phyloP scores from a whole-genome alignment of 2,797 vertebrate genomes.

The Aldrovandia affinis region DNA sequence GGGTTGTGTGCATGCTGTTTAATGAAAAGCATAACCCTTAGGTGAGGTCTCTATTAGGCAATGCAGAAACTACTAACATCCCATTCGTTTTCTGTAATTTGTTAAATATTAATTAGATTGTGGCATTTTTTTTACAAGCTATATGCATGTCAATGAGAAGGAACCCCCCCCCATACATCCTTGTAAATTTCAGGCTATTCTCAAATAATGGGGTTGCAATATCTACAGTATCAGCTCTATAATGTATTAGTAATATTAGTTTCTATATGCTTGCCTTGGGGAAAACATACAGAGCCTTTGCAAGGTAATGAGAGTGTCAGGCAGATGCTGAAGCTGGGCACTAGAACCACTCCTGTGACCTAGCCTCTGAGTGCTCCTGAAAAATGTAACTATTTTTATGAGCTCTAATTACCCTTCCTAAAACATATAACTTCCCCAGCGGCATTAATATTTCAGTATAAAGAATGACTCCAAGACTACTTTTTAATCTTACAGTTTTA shows the following conservation, averaged over 20 bases:
- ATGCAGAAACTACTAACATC: too few relatives aligned
- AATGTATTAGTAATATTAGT: not conserved
- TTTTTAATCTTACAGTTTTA: constrained; percentile 23
- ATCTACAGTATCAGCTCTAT: not conserved
- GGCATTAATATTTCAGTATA: constrained; percentile 34
- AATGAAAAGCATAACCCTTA: too few relatives aligned
- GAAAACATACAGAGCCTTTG: not conserved
- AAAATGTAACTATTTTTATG: constrained; percentile 26
- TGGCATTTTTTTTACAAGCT: too few relatives aligned
- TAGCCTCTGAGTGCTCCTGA: constrained; percentile 21
- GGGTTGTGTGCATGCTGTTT: too few relatives aligned
- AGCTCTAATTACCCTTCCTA: constrained; percentile 30
- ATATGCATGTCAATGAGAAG: too few relatives aligned
- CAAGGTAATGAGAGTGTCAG: not conserved
- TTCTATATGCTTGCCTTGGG: not conserved
- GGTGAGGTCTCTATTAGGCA: too few relatives aligned
- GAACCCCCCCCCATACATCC: not conserved
- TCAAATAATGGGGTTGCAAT: constrained; percentile 6
- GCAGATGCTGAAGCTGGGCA: not conserved
- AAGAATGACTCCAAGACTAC: constrained; percentile 8
- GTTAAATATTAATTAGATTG: too few relatives aligned
- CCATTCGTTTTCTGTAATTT: too few relatives aligned
- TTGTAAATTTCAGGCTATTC: not conserved
- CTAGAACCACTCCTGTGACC: not conserved
- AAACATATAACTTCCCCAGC: constrained; percentile 30